These are phyloP conservation scores for Anhinga rufa DNA, from an alignment of 2,113 vertebrate genomes.

Conservation along the genomic window DNA sequence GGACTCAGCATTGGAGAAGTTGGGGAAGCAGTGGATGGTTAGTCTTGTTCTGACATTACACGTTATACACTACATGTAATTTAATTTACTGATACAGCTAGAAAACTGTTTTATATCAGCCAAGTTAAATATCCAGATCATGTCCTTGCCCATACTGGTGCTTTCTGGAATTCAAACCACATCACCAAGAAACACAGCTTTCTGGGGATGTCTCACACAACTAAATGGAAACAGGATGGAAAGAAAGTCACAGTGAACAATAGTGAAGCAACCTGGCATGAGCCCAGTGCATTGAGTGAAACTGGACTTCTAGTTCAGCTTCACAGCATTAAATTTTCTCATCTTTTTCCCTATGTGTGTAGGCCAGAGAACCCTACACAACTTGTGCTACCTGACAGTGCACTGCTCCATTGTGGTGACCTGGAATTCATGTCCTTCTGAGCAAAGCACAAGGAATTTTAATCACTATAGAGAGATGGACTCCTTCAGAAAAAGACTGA, in stretches of 20 bases:
- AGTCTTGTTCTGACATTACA: rapidly evolving
- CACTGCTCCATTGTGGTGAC: background rate
- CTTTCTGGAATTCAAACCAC: background rate
- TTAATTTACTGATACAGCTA: background rate
- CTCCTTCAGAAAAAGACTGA: background rate
- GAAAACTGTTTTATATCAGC: background rate
- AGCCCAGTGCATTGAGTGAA: rapidly evolving
- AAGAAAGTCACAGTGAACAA: background rate
- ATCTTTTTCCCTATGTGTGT: background rate
- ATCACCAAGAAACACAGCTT: background rate
- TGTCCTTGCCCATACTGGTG: background rate
- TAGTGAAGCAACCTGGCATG: background rate
- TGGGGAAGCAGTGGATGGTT: background rate
- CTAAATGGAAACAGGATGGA: background rate
- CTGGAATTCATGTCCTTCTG: background rate
- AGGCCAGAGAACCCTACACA: background rate
- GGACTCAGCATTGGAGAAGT: background rate
- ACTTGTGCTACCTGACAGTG: rapidly evolving
- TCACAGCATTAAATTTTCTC: background rate
- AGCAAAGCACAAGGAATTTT: background rate
- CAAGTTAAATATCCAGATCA: background rate
- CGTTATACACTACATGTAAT: background rate
- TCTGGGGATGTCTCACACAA: background rate
- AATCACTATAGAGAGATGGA: background rate
- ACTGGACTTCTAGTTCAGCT: background rate